Base-by-base conservation (phyloP, 2,888 invertebrate species). In the Pseudoips prasinana region DNA sequence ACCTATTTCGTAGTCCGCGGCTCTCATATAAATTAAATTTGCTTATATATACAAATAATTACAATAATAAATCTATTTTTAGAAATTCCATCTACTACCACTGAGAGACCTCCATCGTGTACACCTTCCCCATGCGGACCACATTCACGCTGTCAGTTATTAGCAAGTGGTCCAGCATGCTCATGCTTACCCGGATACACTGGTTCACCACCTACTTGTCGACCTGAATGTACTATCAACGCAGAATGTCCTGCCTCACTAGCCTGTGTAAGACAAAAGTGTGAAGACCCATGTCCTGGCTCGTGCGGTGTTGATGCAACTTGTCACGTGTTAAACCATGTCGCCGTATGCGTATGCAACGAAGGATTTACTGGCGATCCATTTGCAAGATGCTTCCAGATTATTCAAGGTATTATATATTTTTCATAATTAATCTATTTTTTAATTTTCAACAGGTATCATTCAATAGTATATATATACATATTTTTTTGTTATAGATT, bases 81-180 rank as follows among this genome's bases (percentile, higher is more conserved):
- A 79, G 81, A 71, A 52, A 77, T 81, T 43, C 73, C 65, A 57
- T 53, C 78, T 34, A 73, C 84, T 34, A 73, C 84, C 30, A 93
- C 93, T 0, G 92, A 92, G 66, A 87, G 91, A 39, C 92, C 93
- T 46, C 94, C 94, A 43, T 93, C 94, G 9, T 96, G 96, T 68
- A 90, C 90, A 14, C 95, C 96, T 28, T 94, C 94, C 10, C 95
- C 96, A 0, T 96, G 96, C 64, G 96, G 96, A 9, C 94, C 95
- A 1, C 94, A 96, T 72, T 93, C 96, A 0, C 92, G 93, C 40
- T 96, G 96, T 61, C 94, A 94, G 68, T 88, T 94, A 44, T 86
- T 93, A 45, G 91, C 92, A 19, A 93, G 92, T 49, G 92, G 90
- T 58, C 95, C 93, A 35, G 94, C 93, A 1, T 96, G 96, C 64